phyloP scores from a whole-genome alignment of 2,888 invertebrate species.

The Imbricaverruca yamaguchii region DNA sequence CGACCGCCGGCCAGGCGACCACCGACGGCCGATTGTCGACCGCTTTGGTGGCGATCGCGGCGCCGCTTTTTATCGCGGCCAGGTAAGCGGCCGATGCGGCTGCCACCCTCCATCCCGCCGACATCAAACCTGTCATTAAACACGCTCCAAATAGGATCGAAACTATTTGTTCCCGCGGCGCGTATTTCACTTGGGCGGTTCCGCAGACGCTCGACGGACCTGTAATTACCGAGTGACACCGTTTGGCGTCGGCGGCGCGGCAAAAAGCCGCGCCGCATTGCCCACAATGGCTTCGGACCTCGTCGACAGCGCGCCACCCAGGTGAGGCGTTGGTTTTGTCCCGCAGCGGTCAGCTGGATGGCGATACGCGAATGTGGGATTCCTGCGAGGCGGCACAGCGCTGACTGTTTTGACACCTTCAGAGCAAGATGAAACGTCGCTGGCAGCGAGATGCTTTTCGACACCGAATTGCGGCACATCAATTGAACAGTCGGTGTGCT shows the following conservation, averaged over 20 bases:
- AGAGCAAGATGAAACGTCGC: background rate
- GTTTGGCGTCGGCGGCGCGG: background rate
- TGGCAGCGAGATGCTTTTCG: no score
- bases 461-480: no score
- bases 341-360: background rate
- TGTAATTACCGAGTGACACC: constrained; percentile 5
- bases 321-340: background rate
- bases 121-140: background rate
- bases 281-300: background rate
- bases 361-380: no score
- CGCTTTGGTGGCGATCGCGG: no score
- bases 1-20: no score
- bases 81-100: background rate
- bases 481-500: no score
- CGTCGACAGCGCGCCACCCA: background rate
- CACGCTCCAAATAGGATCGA: background rate
- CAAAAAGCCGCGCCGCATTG: constrained; percentile 5
- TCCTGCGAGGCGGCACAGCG: no score
- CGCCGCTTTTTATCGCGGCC: background rate
- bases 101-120: background rate
- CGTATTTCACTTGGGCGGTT: background rate
- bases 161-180: constrained; percentile 1
- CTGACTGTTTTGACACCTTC: background rate
- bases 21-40: no score
- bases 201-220: background rate